A percentile compares a stretch with the other conserved stretches of the same genome.
phyloP scores from a whole-genome alignment of 2,888 invertebrate genomes.

The Alloplasta piceator region DNA sequence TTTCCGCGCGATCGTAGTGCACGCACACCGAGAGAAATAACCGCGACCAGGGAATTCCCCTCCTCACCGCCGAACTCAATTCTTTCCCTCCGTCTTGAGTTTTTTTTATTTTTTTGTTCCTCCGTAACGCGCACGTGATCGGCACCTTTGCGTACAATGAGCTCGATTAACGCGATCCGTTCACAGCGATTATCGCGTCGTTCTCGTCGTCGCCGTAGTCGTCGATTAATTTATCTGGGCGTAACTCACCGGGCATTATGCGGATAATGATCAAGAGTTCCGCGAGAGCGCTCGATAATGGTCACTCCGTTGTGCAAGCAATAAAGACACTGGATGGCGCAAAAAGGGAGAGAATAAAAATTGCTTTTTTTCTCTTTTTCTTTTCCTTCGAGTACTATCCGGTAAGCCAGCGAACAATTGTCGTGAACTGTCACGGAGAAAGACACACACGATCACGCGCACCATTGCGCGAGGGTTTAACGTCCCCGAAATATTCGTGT shows the following conservation, averaged over 20 bases:
- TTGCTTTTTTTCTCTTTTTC: too few species aligned
- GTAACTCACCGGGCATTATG: constrained; percentile 47
- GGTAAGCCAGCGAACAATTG: constrained; percentile 8
- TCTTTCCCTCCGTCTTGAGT: constrained; percentile 2
- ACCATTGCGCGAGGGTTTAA: constrained; percentile 18
- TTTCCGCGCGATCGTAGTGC: too few species aligned
- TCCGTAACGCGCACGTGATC: not conserved
- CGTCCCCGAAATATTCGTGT: constrained; percentile 38
- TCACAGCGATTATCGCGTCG: constrained; percentile 54
- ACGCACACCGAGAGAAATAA: too few species aligned
- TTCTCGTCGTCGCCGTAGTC: not conserved
- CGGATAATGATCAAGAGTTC: constrained; percentile 51
- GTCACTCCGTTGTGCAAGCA: not conserved
- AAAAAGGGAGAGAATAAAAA: not conserved
- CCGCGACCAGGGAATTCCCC: not conserved
- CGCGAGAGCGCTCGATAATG: constrained; percentile 27
- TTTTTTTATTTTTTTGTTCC: not conserved
- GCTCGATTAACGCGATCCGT: constrained; percentile 54
- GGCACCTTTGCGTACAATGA: constrained; percentile 27
- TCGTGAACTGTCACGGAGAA: constrained; percentile 39
- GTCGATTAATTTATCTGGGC: constrained; percentile 52
- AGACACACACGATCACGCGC: not conserved
- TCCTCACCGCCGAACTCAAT: not conserved
- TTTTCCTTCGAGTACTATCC: not conserved
- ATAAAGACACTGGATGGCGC: not conserved